Evolutionary conservation across 37 sponge, comb jelly and placozoan genomes (phyloP), one percentile per base, ranked within the genome.

Genomic region (Dysidea cf. avara): DNA sequence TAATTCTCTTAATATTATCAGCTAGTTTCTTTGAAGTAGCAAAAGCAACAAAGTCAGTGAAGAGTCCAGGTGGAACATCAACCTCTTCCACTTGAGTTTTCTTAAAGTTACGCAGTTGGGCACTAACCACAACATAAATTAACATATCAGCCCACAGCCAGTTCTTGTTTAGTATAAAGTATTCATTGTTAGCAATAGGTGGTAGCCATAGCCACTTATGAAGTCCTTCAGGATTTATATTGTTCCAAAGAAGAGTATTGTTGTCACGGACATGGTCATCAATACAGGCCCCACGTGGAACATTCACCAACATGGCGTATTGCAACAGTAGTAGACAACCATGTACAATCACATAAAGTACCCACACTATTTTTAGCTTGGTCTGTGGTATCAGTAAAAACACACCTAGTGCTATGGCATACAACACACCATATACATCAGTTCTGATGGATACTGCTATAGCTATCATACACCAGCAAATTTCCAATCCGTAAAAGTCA

Each of bases 401-500:
- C 16, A 11, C 16, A 35, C 31, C 26, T 39, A 65, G 9, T 7
- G 7, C 9, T 21, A 24, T 21, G 66, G 34, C 16, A 34, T 12
- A 12, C 7, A 12, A 64, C 7, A 7, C 28, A n/a, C 11, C 6
- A 64, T 29, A 64, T 28, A 64, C 9, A 24, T 35, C 12, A 28
- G 17, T 24, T 13, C 25, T 21, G 61, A 59, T 13, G 20, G 61
- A 20, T 59, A 21, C 22, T 2, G 53, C 14, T 20, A 20, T 17
- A 20, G 53, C 17, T 17, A 20, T 17, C 17, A 14, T 50, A 14
- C 14, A 12, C 53, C 28, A 1, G 69, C 75, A 38, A 35, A 87
- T 88, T 73, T 86, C 79, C 33, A 87, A 33, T 69, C 92, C 92
- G 60, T 76, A 83, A 35, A 81, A 46, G 29, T 87, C 88, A 70